Conservation (phyloP, 2,113 vertebrate genomes). For the Platichthys stellatus region DNA sequence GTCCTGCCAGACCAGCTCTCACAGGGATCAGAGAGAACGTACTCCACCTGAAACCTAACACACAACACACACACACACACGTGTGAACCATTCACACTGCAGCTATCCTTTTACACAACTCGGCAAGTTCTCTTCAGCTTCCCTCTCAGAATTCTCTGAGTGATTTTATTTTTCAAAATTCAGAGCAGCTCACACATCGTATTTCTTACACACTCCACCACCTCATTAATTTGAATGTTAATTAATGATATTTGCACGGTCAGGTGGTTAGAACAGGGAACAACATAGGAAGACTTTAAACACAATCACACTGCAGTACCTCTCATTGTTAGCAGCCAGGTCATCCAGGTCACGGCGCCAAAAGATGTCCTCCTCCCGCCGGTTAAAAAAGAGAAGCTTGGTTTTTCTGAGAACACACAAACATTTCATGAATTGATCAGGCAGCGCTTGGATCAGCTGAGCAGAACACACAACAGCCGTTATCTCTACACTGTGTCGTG, state of each 20-base stretch:
- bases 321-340: constrained; percentile 83
- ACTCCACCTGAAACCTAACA: constrained; percentile 89
- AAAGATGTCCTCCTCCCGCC: constrained; percentile 90
- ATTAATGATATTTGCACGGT: neutral
- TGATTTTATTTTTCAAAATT: too few species aligned
- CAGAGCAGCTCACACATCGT: too few species aligned
- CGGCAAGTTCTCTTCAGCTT: too few species aligned
- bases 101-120: neutral
- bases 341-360: constrained; percentile 89
- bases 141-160: too few species aligned
- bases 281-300: neutral
- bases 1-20: constrained; percentile 85
- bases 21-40: constrained; percentile 88
- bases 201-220: too few species aligned
- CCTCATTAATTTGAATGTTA: too few species aligned
- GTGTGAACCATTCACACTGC: neutral
- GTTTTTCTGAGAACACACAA: constrained; percentile 78
- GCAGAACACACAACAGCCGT: neutral
- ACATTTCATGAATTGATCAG: neutral
- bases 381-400: constrained; percentile 94
- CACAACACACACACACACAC: neutral
- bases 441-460: neutral
- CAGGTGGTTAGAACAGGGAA: neutral
- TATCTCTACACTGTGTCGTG: neutral
- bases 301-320: constrained; percentile 76